Percentiles rank a stretch among this genome's conserved stretches.
phyloP scores from a whole-genome alignment of 2,797 vertebrate genomes.

The Thalassophryne amazonica region DNA sequence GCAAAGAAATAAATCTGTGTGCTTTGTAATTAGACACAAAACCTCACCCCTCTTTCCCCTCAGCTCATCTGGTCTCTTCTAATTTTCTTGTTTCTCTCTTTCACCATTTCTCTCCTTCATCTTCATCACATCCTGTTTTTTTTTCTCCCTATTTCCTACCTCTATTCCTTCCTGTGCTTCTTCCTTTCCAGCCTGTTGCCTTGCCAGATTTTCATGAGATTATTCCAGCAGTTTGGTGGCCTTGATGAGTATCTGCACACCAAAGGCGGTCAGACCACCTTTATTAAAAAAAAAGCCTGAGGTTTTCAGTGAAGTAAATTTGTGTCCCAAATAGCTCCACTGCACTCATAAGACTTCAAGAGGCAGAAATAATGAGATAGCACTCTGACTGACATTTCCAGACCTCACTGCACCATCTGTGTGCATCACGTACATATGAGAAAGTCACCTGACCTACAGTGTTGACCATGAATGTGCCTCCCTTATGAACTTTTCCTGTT shows the following conservation, averaged over 20 bases:
- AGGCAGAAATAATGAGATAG: conserved; percentile 65
- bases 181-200: conserved; percentile 55
- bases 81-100: conserved; percentile 35
- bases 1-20: conserved; percentile 66
- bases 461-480: too few relatives aligned
- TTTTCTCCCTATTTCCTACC: conserved; percentile 21
- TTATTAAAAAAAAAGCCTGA: conserved; percentile 52
- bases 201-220: conserved; percentile 66
- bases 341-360: conserved; percentile 62
- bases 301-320: conserved; percentile 50
- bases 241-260: conserved; percentile 63
- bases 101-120: not conserved
- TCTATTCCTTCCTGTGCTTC: conserved; percentile 12
- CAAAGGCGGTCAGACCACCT: conserved; percentile 63
- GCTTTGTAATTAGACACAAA: conserved; percentile 68
- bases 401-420: conserved; percentile 39
- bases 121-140: conserved; percentile 4
- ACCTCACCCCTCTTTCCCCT: conserved; percentile 20
- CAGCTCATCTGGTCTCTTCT: conserved; percentile 43
- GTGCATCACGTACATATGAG: not conserved
- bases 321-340: conserved; percentile 69
- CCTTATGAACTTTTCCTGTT: too few relatives aligned
- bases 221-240: conserved; percentile 64
- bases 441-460: conserved; percentile 11
- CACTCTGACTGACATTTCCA: conserved; percentile 60